Percentiles rank a stretch among this genome's conserved stretches.
phyloP scores from a whole-genome alignment of 2,113 vertebrate species.

The Rhinolophus sinicus region DNA sequence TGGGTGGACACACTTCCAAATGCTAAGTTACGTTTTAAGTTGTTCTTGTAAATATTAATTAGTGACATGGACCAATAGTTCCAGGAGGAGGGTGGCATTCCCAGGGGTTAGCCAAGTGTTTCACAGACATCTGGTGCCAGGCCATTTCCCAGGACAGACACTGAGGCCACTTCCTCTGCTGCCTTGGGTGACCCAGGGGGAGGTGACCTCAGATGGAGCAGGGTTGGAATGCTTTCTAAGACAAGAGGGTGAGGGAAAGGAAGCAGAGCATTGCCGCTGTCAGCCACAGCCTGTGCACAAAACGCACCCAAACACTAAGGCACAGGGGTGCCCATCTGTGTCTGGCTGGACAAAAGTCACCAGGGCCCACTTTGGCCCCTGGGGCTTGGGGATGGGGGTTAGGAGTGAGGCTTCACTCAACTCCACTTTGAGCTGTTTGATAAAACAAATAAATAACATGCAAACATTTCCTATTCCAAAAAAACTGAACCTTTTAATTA shows the following conservation, averaged over 20 bases:
- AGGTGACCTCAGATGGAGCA: neutral
- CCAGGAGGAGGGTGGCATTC: constrained; percentile 62
- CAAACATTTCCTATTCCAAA: constrained; percentile 1
- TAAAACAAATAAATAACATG: neutral
- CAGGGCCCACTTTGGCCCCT: rapidly evolving
- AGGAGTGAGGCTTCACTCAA: neutral
- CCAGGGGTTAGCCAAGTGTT: neutral
- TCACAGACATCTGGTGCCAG: neutral
- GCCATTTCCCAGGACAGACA: neutral
- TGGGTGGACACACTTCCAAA: neutral
- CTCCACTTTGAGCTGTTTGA: neutral
- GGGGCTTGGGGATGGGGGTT: neutral
- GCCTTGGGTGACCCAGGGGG: no score
- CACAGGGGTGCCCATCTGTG: no score
- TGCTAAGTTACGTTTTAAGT: constrained; percentile 4
- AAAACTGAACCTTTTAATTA: neutral
- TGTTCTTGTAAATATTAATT: constrained; percentile 65
- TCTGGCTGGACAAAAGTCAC: neutral
- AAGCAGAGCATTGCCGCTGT: rapidly evolving
- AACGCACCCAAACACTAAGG: neutral
- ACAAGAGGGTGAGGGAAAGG: neutral
- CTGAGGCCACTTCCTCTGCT: neutral
- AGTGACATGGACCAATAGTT: constrained; percentile 62
- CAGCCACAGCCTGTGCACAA: neutral
- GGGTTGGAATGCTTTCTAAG: neutral